Evolutionary conservation across 1,140 invertebrate species (phyloP), one percentile per base, ranked within the genome.

Genomic region (Pseudomyrmex concolor): DNA sequence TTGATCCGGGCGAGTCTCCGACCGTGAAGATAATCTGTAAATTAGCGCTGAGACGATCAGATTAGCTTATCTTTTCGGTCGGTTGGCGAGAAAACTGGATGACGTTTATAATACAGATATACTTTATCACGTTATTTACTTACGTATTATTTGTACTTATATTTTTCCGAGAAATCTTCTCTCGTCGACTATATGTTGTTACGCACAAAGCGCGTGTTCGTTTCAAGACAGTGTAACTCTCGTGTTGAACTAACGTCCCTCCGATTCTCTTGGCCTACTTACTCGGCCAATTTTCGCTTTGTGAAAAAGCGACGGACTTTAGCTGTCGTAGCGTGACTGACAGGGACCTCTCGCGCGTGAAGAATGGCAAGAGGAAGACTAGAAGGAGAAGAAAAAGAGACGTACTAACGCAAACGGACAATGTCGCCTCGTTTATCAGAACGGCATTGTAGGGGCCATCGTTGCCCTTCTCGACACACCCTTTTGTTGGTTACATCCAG

Each of bases 401-500:
- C 22, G 60, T 55, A 73, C 51, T 48, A 60, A 87, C 72, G 76
- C 85, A 86, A 55, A 83, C 84, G 87, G 86, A 90, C 89, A 90
- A 90, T 90, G 88, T 90, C 86, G 86, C 88, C 89, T 90, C 89
- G 89, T 90, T 90, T 90, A 91, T 90, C 89, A 90, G 89, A 83
- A 67, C 84, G 83, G 90, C 86, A 92, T 92, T 92, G 91, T 92
- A 81, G 86, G 78, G 86, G 89, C 76, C 88, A 91, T 91, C 90
- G 91, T 91, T 91, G 87, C 89, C 87, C 77, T 90, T 91, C 87
- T 91, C 93, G 92, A 93, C 93, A 92, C 92, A 91, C 92, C 89
- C 89, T 93, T 93, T 93, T 94, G 93, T 94, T 92, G 91, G 83
- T 92, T 92, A 93, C 92, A 93, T 92, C 90, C 90, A 85, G 82